A percentile compares a stretch with the other conserved stretches of the same genome.
phyloP scores from a whole-genome alignment of 1,140 invertebrate genomes.

The Drosophila aff. region DNA sequence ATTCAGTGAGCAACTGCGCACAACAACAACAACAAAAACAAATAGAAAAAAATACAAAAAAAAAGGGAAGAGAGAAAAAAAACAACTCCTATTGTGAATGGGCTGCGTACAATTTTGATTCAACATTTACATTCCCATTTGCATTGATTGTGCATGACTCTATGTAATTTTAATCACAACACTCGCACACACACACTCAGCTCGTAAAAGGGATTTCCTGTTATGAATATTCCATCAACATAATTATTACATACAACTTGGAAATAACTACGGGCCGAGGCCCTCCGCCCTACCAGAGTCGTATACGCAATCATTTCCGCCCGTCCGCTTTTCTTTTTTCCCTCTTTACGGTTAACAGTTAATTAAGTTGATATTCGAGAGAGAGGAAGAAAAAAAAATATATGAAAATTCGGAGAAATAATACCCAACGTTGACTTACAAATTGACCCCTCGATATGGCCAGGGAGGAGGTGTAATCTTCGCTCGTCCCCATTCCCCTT shows the following conservation, averaged over 20 bases:
- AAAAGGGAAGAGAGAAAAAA: background rate
- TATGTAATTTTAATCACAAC: conserved; percentile 67
- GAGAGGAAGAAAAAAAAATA: conserved; percentile 19
- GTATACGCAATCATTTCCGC: conserved; percentile 69
- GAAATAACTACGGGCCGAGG: conserved; percentile 40
- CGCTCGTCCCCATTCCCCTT: conserved; percentile 16
- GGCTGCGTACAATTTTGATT: conserved; percentile 58
- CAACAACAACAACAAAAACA: conserved; percentile 33
- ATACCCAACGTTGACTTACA: conserved; percentile 41
- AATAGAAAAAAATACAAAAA: conserved; percentile 6
- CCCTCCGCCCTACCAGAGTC: background rate
- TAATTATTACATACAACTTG: conserved; percentile 66
- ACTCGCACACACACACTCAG: conserved; percentile 19
- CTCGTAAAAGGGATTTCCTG: conserved; percentile 72
- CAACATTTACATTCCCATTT: conserved; percentile 79
- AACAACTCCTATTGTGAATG: conserved; percentile 55
- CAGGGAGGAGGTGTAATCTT: conserved; percentile 22
- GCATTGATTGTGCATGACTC: conserved; percentile 82
- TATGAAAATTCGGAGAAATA: conserved; percentile 63
- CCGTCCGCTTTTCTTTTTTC: conserved; percentile 28
- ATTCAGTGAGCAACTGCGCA: conserved; percentile 69
- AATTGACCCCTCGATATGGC: conserved; percentile 62
- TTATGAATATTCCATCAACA: conserved; percentile 71
- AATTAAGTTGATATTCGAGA: conserved; percentile 75
- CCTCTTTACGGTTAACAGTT: conserved; percentile 65